Evolutionary conservation across 2,888 invertebrate species (phyloP), one percentile per base, ranked within the genome.

Genomic region (Limnephilus rhombicus): DNA sequence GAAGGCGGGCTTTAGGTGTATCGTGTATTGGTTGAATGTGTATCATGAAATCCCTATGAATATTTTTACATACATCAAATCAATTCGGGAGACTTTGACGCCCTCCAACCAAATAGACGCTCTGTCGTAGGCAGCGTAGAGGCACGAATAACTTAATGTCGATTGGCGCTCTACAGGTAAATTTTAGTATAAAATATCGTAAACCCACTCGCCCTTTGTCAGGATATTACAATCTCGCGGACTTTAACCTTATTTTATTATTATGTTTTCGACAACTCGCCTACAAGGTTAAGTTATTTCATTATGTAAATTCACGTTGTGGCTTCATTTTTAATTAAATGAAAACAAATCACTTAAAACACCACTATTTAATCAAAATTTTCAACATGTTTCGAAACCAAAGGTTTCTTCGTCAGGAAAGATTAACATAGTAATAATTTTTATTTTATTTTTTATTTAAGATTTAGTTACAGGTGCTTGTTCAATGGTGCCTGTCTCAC

Each of bases 51-150:
- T 83, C 41, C 9, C 83, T 41, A 83, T 83, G 83, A 83, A 83
- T 83, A 83, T 83, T 83, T 83, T 83, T 83, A 37, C 83, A 83
- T 83, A 83, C 31, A 83, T 83, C 83, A 83, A 83, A 34, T 83
- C 83, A 34, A 83, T 83, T 83, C 37, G 34, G 83, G 18, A 24
- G 29, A 82, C 34, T 82, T 82, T 82, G 34, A 82, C 34, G 34
- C 29, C 31, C 18, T 82, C 34, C 82, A 18, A 82, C 34, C 82
- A 82, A 34, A 31, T 82, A 82, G 29, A 29, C 4, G 3, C 13
- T 15, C 82, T 82, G 34, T 82, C 82, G 82, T 34, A 34, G 34
- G 82, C 13, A 31, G 82, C 31, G 29, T 82, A n/a, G 68, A 3
- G 68, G 24, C 68, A 68, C 68, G 68, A 68, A 68, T 68, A 68